These are phyloP conservation scores for Eubucco bourcierii DNA, from an alignment of 2,113 vertebrate genomes.

Conservation along the genomic window DNA sequence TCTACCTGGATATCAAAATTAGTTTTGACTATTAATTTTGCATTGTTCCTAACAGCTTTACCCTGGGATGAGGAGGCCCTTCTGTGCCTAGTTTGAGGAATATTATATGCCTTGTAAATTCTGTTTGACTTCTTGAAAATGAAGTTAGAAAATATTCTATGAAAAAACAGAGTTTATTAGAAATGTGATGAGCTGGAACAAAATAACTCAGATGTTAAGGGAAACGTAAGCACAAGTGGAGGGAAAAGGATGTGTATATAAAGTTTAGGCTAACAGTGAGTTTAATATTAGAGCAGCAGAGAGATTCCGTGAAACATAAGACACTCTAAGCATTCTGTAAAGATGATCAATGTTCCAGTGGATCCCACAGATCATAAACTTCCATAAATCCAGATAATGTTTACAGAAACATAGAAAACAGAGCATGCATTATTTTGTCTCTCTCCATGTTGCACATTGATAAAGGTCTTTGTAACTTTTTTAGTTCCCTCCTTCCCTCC, in stretches of 20 bases:
- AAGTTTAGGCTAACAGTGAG: neutral
- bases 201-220: neutral
- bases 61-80: neutral
- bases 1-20: no score
- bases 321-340: neutral
- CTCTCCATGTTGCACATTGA: neutral
- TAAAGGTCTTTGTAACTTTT: no score
- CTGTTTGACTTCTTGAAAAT: neutral
- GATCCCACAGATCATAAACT: neutral
- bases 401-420: neutral
- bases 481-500: no score
- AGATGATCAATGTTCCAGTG: neutral
- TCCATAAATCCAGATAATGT: neutral
- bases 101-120: neutral
- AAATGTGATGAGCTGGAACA: neutral
- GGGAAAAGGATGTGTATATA: rapidly evolving
- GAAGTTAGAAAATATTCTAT: neutral
- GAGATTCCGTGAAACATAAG: neutral
- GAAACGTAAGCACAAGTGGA: neutral
- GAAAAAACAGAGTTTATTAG: neutral
- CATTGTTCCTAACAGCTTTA: no score
- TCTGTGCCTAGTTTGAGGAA: neutral
- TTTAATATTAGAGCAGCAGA: neutral
- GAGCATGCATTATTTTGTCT: neutral
- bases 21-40: no score